Base-by-base conservation (phyloP, 1,140 invertebrate genomes). In the Drosophila mojavensis region DNA sequence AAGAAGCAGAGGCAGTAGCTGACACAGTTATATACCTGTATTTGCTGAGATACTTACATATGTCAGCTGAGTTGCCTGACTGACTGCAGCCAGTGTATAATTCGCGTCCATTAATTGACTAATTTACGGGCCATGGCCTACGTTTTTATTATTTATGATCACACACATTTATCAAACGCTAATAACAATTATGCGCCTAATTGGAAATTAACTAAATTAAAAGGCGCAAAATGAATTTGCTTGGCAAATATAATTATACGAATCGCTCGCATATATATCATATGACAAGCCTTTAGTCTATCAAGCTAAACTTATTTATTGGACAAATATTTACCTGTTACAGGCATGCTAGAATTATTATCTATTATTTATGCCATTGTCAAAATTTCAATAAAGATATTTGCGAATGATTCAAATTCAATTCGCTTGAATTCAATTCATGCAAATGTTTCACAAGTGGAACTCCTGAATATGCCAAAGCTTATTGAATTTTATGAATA, bases 81-180 rank as follows among this genome's bases (percentile, higher is more conserved):
- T 59, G 58, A 63, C 65, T 69, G 53, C 64, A 68, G 53, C 36
- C 41, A 41, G 50, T 67, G 59, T 74, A 63, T 76, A 72, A 75
- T 67, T 81, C 73, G 71, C 53, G 73, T 47, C 28, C 80, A 74
- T 89, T 89, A 84, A 80, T 80, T 78, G 51, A 45, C 65, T 75
- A 61, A 88, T 84, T 90, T 88, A 88, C 84, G 56, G 51, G 36
- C 45, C 51, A 51, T 9, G n/a, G n/a, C 9, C n/a, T 9, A 47
- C 9, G 30, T 39, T 30, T 47, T 47, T 17, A 17, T 47, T 47
- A 47, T 47, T 47, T 47, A 47, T 47, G 17, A 15, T 4, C n/a
- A 17, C 43, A 47, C n/a, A 15, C 43, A 47, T 47, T 47, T 17
- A 10, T 15, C 48, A 62, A 70, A 64, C 50, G 28, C 39, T 28